Conservation (phyloP, 2,113 vertebrate species). For the Lycaon pictus region DNA sequence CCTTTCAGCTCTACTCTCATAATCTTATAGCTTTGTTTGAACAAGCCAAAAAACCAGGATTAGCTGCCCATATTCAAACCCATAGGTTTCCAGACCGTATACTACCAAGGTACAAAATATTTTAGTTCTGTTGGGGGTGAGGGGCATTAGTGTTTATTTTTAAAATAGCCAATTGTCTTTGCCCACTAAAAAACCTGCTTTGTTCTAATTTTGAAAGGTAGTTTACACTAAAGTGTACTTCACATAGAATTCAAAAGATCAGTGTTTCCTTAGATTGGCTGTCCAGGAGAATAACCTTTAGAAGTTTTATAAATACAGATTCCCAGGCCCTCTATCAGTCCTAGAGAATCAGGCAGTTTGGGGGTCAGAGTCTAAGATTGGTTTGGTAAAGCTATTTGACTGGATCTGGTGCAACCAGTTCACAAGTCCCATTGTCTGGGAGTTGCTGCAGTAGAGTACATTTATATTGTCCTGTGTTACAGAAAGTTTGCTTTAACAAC, state of each 20-base stretch:
- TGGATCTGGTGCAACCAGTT: not conserved
- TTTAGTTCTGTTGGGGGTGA: not conserved
- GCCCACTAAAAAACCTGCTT: constrained; percentile 2
- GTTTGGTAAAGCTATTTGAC: constrained; percentile 23
- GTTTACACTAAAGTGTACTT: not conserved
- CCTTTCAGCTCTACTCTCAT: constrained; percentile 98
- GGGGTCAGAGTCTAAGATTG: not conserved
- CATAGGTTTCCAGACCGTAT: constrained; percentile 98
- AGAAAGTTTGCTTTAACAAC: constrained; percentile 98
- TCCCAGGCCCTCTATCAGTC: not conserved
- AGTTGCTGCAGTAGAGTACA: not conserved
- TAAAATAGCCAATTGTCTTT: not conserved
- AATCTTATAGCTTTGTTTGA: constrained; percentile 98
- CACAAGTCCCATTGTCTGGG: not conserved
- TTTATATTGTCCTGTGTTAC: constrained; percentile 77
- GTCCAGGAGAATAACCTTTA: not conserved
- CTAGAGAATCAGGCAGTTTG: constrained; percentile 7
- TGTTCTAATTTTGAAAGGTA: constrained; percentile 56
- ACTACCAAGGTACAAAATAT: constrained; percentile 92
- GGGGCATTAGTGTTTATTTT: constrained; percentile 31
- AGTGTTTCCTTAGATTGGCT: not conserved
- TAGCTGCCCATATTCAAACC: constrained; percentile 97
- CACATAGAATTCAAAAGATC: not conserved
- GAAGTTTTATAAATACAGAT: not conserved
- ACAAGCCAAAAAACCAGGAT: constrained; percentile 97